phyloP scores from a whole-genome alignment of 2,888 invertebrate genomes.

The Formica aserva region DNA sequence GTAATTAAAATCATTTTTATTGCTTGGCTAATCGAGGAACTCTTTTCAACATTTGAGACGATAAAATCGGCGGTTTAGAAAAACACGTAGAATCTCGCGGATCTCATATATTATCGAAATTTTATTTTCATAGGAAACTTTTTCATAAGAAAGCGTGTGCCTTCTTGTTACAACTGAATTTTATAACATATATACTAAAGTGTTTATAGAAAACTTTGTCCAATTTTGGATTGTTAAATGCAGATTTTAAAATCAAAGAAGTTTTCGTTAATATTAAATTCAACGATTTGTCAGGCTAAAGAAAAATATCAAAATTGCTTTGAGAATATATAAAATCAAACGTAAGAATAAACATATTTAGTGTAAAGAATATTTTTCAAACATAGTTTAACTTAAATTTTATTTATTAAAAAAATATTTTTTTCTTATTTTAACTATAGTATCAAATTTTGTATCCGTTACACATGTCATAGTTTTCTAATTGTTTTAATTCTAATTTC shows the following conservation, averaged over 20 bases:
- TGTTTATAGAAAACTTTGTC: slow-evolving; percentile 1
- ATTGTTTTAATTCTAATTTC: background rate
- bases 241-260: background rate
- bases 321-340: background rate
- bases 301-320: background rate
- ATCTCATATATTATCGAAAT: slow-evolving; percentile 10
- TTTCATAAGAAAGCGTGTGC: slow-evolving; percentile 23
- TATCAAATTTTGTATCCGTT: slow-evolving; percentile 11
- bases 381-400: background rate
- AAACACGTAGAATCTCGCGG: slow-evolving; percentile 3
- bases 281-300: background rate
- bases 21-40: background rate
- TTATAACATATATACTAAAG: background rate
- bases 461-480: background rate
- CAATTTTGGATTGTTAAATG: background rate
- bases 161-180: slow-evolving; percentile 17
- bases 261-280: background rate
- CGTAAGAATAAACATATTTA: background rate
- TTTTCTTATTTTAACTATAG: background rate
- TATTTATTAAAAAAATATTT: background rate
- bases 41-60: slow-evolving; percentile 4
- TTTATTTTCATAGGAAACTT: slow-evolving; percentile 22
- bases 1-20: slow-evolving; percentile 14
- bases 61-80: slow-evolving; percentile 22
- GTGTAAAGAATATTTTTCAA: background rate